A percentile compares a stretch with the other conserved stretches of the same genome.
Conservation (phyloP, 1,140 invertebrate species). For the Rhagoletis zephyria region DNA sequence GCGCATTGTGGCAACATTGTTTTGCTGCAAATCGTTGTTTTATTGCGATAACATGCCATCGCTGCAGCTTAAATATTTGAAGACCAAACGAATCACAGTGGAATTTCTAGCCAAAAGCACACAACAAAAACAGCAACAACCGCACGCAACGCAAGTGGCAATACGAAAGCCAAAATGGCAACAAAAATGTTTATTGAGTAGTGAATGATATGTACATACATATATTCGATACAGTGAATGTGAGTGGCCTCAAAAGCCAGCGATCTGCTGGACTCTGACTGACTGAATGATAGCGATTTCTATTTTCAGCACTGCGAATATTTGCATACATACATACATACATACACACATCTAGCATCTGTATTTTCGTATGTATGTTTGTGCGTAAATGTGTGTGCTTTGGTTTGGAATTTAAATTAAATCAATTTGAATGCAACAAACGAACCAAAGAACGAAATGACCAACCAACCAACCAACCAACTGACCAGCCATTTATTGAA, state of each 20-base stretch:
- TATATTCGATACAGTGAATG: conserved; percentile 58
- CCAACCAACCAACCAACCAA: conserved; percentile 38
- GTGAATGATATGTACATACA: neutral
- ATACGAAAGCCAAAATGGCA: neutral
- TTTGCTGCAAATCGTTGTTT: conserved; percentile 31
- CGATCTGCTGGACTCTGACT: neutral
- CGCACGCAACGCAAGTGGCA: neutral
- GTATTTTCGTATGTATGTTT: neutral
- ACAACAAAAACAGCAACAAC: conserved; percentile 47
- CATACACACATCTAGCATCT: neutral
- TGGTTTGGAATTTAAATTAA: conserved; percentile 47
- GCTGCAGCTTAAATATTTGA: conserved; percentile 32
- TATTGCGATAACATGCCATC: conserved; percentile 41
- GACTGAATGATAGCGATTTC: conserved; percentile 9
- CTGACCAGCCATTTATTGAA: conserved; percentile 22
- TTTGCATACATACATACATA: neutral
- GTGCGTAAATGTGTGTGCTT: neutral
- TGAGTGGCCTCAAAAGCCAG: conserved; percentile 64
- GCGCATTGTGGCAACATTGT: conserved; percentile 13
- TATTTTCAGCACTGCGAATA: neutral
- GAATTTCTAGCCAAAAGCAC: conserved; percentile 55
- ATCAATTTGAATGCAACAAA: conserved; percentile 54
- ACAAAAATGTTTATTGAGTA: conserved; percentile 44
- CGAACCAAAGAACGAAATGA: conserved; percentile 25
- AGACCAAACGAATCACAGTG: conserved; percentile 13